Evolutionary conservation across 2,888 invertebrate genomes (phyloP).

Genomic region (Neoitamus cyanurus): DNA sequence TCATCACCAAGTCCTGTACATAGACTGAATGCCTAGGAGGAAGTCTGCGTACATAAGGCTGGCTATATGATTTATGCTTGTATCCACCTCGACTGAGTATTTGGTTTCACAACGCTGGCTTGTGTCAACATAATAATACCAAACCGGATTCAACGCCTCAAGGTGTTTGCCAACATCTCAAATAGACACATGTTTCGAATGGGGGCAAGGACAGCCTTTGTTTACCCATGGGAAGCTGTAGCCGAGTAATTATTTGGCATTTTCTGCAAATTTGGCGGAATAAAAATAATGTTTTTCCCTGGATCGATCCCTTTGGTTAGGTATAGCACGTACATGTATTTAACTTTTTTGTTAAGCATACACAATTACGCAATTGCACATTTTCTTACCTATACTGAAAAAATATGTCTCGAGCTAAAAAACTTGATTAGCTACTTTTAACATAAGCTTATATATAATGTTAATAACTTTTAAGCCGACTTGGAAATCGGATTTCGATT

Average conservation of each 20-base stretch:
- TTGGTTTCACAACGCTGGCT: slow-evolving; percentile 46
- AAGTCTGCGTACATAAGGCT: background rate
- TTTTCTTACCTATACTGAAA: no score
- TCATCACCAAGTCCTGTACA: slow-evolving; percentile 7
- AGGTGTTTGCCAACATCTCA: slow-evolving; percentile 54
- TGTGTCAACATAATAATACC: slow-evolving; percentile 55
- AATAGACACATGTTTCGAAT: slow-evolving; percentile 51
- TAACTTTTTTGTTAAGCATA: no score
- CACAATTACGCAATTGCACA: no score
- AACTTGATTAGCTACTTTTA: no score
- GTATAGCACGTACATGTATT: no score
- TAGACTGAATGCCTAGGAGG: background rate
- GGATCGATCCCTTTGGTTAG: background rate
- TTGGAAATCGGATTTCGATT: no score
- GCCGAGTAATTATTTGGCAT: slow-evolving; percentile 41
- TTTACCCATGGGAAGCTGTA: slow-evolving; percentile 30
- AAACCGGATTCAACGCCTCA: slow-evolving; percentile 55
- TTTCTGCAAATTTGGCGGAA: background rate
- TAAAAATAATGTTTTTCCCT: background rate
- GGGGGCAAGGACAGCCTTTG: slow-evolving; percentile 42
- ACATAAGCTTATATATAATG: no score
- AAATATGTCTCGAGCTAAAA: no score
- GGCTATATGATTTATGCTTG: slow-evolving; percentile 4
- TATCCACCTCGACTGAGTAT: slow-evolving; percentile 30
- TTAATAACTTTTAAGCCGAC: no score